phyloP scores from a whole-genome alignment of 2,797 vertebrate genomes.

The Trematocara caparti region DNA sequence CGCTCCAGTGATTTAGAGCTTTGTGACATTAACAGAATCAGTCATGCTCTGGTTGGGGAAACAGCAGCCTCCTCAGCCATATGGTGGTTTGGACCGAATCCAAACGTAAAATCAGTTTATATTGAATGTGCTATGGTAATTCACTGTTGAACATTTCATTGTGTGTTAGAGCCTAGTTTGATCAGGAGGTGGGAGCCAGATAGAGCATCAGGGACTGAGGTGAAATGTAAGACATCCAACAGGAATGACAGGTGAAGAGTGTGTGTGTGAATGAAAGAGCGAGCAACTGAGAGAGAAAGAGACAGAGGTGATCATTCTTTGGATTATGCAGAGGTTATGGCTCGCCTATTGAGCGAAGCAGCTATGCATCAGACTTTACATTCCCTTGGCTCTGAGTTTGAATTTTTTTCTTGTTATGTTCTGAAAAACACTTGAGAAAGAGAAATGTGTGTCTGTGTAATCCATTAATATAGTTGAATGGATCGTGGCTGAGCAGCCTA shows the following conservation, averaged over 20 bases:
- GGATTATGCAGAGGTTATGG: not conserved
- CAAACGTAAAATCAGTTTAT: constrained; percentile 71
- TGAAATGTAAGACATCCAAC: constrained; percentile 35
- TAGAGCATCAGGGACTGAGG: not conserved
- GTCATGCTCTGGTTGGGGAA: constrained; percentile 61
- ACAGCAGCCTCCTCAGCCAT: constrained; percentile 48
- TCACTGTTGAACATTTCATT: constrained; percentile 66
- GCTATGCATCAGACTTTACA: constrained; percentile 24
- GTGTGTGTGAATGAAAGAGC: not conserved
- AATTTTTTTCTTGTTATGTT: not conserved
- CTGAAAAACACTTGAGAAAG: not conserved
- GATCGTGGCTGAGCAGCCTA: not conserved
- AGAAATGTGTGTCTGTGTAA: not conserved
- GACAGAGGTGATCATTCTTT: not conserved
- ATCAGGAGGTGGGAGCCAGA: constrained; percentile 53
- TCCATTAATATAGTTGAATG: not conserved
- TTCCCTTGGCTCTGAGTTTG: constrained; percentile 15
- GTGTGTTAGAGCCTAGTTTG: constrained; percentile 47
- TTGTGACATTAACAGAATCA: constrained; percentile 72
- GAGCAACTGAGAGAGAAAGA: not conserved
- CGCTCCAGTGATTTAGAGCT: constrained; percentile 61
- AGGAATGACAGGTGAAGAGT: constrained; percentile 3
- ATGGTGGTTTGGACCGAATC: constrained; percentile 65
- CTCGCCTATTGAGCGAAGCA: constrained; percentile 19
- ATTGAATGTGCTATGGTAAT: constrained; percentile 71